Evolutionary conservation across 2,797 vertebrate species (phyloP), one percentile per base, ranked within the genome.

Genomic region (Chaetodon trifasciatus): DNA sequence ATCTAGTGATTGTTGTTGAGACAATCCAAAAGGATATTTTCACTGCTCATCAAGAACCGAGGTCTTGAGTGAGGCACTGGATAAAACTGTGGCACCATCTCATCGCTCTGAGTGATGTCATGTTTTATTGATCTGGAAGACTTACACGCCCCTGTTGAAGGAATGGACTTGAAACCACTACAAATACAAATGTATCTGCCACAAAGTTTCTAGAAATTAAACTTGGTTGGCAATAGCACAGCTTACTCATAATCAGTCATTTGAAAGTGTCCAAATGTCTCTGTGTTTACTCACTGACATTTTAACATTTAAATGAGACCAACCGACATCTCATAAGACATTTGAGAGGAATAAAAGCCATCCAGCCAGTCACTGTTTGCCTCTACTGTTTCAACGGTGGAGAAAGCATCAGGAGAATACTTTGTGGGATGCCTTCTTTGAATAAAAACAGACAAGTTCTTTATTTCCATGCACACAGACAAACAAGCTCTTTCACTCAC

Each of bases 91-190:
- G 52, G 23, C 39, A 47, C 24, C 40, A 23, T 12, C 15, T 67
- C 44, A 40, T 0, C 1, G 0, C 7, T 53, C 32, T 65, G 46
- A 44, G 21, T 70, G 50, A 69, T 74, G 47, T 61, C 44, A 64
- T 70, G 17, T 53, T 72, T 42, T 72, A 86, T 73, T 56, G 76
- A 88, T 84, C 28, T 35, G 50, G 9, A 50, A 16, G 58, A 72
- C 66, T 70, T 35, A 50, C 28, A 9, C 32, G 32, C 40, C 42
- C 21, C 16, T 16, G 44, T 69, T 24, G 47, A 16, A 17, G 21
- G 0, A 47, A 57, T 6, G 10, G n/a, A 79, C 32, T 32, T 63
- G 13, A 19, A 78, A 80, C 15, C 47, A 56, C 40, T 76, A 65
- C 35, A 42, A 62, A 78, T 24, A 44, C 13, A 28, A 58, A 66